phyloP scores from a whole-genome alignment of 2,113 vertebrate species.

The Pituophis catenifer region DNA sequence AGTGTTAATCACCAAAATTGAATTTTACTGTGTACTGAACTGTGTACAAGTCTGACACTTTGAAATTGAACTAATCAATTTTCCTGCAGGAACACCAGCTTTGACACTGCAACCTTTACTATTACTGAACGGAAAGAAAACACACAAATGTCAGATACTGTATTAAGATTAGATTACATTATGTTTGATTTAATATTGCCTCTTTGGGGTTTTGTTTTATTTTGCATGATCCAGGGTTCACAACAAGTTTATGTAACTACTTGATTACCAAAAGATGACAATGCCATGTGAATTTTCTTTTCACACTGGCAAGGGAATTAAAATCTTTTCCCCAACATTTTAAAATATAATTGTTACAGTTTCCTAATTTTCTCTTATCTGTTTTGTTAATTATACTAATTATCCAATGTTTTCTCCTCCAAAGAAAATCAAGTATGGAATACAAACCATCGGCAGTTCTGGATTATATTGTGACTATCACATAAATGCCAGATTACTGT shows the following conservation, averaged over 20 bases:
- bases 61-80: slow-evolving; percentile 70
- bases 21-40: slow-evolving; percentile 64
- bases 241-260: background rate
- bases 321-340: background rate
- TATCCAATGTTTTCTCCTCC: background rate
- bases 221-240: background rate
- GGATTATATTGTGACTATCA: background rate
- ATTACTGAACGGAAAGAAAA: slow-evolving; percentile 60
- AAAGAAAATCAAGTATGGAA: background rate
- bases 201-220: background rate
- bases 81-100: slow-evolving; percentile 58
- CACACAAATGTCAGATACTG: slow-evolving; percentile 38
- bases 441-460: background rate
- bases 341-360: background rate
- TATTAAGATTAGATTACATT: slow-evolving; percentile 3
- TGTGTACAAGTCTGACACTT: slow-evolving; percentile 68
- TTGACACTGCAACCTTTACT: slow-evolving; percentile 58
- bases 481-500: background rate
- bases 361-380: background rate
- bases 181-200: slow-evolving; percentile 38
- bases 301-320: background rate
- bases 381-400: background rate
- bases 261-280: background rate
- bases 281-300: background rate
- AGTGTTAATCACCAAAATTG: slow-evolving; percentile 57